phyloP scores from a whole-genome alignment of 2,113 vertebrate species.

The Anhinga anhinga region DNA sequence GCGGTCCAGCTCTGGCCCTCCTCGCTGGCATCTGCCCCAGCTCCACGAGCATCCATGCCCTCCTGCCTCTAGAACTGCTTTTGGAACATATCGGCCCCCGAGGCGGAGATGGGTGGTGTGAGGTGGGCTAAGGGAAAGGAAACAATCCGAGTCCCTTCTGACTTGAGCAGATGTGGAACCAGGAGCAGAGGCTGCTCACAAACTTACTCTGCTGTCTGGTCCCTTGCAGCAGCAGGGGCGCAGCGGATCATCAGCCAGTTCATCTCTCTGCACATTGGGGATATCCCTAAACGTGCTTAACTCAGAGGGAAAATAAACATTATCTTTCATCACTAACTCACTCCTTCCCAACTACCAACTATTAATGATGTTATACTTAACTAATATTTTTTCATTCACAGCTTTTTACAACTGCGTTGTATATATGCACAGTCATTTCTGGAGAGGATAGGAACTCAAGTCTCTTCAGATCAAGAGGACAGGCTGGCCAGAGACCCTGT shows the following conservation, averaged over 20 bases:
- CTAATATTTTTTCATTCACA: not conserved
- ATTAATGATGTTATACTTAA: not conserved
- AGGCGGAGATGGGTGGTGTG: rapidly evolving
- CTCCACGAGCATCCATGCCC: not conserved
- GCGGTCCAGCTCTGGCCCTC: not conserved
- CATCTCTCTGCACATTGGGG: not conserved
- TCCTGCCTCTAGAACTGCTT: not conserved
- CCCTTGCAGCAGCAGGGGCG: not conserved
- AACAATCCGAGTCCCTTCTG: not conserved
- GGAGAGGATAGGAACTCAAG: not conserved
- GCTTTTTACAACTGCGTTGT: not conserved
- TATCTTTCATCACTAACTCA: not conserved
- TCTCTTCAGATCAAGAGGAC: not conserved
- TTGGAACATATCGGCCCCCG: rapidly evolving
- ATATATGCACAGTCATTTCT: not conserved
- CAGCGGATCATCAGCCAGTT: not conserved
- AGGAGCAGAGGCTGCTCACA: not conserved
- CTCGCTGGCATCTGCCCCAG: not conserved
- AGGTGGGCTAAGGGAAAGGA: not conserved
- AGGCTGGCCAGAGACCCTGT: not conserved
- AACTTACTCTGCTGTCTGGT: too few species aligned
- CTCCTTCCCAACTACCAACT: not conserved
- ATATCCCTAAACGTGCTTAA: not conserved
- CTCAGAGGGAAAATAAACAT: not conserved
- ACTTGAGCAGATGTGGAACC: not conserved